Conservation (phyloP, 2,797 vertebrate genomes). For the Glossophaga mutica region DNA sequence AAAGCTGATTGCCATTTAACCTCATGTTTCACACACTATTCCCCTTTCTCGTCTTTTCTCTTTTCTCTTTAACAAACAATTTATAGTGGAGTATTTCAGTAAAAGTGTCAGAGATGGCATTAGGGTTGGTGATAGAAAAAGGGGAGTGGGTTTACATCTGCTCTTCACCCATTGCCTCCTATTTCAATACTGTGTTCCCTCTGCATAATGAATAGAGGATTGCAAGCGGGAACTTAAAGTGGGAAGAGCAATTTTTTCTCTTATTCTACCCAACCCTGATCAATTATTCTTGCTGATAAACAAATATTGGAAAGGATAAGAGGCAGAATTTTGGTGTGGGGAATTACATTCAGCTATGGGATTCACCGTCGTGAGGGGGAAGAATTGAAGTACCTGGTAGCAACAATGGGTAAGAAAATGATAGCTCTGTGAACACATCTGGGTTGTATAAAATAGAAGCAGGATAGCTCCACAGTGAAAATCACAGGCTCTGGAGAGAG, state of each 20-base stretch:
- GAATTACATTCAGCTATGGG: background rate
- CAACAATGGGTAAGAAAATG: background rate
- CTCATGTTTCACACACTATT: background rate
- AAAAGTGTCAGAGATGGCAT: background rate
- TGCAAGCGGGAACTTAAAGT: background rate
- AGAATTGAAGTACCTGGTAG: background rate
- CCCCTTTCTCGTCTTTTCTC: background rate
- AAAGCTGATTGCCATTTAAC: background rate
- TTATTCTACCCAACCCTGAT: background rate
- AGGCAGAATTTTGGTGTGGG: background rate
- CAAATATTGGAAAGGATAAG: background rate
- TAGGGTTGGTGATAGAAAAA: background rate
- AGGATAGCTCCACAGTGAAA: background rate
- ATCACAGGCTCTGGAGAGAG: background rate
- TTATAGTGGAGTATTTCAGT: background rate
- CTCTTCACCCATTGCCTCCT: background rate
- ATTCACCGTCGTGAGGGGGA: background rate
- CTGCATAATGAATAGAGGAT: background rate
- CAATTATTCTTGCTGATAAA: background rate
- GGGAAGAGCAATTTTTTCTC: background rate
- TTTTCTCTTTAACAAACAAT: background rate
- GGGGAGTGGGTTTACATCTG: background rate
- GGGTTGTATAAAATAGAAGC: background rate
- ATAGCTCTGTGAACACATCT: background rate
- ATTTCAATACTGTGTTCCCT: background rate